Base-by-base conservation (phyloP, 2,113 vertebrate species). In the Laterallus jamaicensis region DNA sequence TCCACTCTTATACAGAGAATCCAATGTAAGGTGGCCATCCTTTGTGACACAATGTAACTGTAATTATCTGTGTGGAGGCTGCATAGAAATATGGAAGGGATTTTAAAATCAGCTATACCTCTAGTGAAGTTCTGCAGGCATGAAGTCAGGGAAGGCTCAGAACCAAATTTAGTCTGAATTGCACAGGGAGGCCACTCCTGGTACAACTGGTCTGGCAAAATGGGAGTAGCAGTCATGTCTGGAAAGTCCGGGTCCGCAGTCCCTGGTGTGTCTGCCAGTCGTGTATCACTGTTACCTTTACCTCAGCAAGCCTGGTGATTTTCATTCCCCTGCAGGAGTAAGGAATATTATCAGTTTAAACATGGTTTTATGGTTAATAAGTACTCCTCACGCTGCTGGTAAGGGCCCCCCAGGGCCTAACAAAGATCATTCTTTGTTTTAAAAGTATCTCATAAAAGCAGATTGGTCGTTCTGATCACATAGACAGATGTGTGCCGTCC, bases 371-470 rank as follows among this genome's bases (percentile, higher is more conserved):
- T 82, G 80, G 76, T 73, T 88, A 88, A 59, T 58, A 86, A 92
- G 35, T 77, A 68, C 58, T 94, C 71, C 62, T 95, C 87, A 82
- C 5, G 0, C 32, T 87, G 81, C 35, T 86, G 50, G 59, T 73
- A 93, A 96, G 58, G 71, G 62, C 60, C 32, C 90, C 88, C 59
- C 58, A 79, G 82, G 35, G 86, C 54, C 88, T 77, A 80, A 94
- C 59, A 95, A 95, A 68, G 44, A 93, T 95, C 37, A 63, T 31
- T 94, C 83, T 90, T 93, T 96, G 58, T 86, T 93, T 95, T 86
- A 73, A 86, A 92, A 92, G 50, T 60, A 63, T 95, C 83, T 78
- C 82, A 91, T 97, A 95, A 95, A 94, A 86, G 73, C 80, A 66
- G 71, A 60, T 88, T 80, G 69, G 75, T 80, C 11, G 2, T 86